Conservation (phyloP, 2,113 vertebrate species). For the Pao palembangensis region DNA sequence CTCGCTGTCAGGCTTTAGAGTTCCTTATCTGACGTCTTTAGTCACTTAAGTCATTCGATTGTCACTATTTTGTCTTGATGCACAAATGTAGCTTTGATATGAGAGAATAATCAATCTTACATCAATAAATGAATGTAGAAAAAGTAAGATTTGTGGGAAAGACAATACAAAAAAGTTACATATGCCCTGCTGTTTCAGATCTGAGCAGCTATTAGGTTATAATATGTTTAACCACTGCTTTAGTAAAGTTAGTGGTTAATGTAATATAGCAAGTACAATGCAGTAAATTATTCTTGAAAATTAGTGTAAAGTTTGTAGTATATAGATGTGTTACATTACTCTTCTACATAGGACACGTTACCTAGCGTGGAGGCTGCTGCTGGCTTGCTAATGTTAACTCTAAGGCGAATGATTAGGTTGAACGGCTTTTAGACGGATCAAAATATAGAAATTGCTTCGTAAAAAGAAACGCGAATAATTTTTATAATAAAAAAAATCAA, state of each 20-base stretch:
- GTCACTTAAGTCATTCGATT: no score
- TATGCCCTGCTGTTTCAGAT: no score
- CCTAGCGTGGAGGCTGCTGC: conserved; percentile 35
- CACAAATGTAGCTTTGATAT: no score
- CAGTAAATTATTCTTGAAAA: not conserved
- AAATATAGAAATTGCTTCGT: not conserved
- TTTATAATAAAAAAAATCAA: not conserved
- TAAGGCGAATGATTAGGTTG: not conserved
- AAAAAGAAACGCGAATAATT: not conserved
- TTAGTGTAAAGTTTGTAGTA: not conserved
- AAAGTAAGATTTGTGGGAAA: no score
- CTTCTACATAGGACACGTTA: conserved; percentile 9
- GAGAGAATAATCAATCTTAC: no score
- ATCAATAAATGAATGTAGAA: no score
- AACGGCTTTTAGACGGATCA: not conserved
- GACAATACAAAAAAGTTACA: no score
- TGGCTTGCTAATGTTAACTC: conserved; percentile 33
- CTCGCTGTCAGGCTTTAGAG: no score
- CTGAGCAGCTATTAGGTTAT: not conserved
- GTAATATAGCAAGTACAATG: not conserved
- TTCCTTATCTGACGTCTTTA: no score
- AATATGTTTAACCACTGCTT: not conserved
- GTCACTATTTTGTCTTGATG: no score
- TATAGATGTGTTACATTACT: not conserved
- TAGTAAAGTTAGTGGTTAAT: not conserved